These are phyloP conservation scores for Anolis apletophallus DNA, from an alignment of 2,797 vertebrate genomes.

Conservation along the genomic window DNA sequence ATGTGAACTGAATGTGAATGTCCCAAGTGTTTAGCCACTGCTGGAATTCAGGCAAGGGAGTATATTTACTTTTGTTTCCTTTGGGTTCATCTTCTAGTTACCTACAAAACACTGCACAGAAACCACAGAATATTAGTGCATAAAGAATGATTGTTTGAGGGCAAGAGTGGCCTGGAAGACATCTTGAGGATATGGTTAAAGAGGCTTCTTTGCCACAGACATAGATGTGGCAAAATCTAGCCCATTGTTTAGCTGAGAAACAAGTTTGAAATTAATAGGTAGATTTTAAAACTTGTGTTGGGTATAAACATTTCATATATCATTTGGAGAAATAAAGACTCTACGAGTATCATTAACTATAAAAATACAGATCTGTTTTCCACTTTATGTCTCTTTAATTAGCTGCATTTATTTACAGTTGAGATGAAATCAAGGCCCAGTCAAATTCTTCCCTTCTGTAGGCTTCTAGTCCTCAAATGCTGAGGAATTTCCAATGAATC, in stretches of 20 bases:
- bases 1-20: too few relatives aligned
- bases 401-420: not conserved
- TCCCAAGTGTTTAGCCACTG: too few relatives aligned
- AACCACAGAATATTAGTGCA: not conserved
- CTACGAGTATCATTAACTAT: not conserved
- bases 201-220: not conserved
- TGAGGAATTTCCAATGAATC: not conserved
- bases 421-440: not conserved
- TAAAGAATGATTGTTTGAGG: slow-evolving; percentile 11
- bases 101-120: slow-evolving; percentile 23
- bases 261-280: not conserved
- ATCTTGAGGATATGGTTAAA: slow-evolving; percentile 7
- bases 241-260: slow-evolving; percentile 31
- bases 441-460: not conserved
- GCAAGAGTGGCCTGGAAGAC: slow-evolving; percentile 1
- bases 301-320: not conserved
- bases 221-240: slow-evolving; percentile 30
- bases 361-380: not conserved
- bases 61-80: not conserved
- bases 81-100: not conserved
- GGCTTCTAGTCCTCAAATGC: not conserved
- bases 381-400: not conserved
- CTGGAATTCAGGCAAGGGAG: too few relatives aligned
- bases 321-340: not conserved
- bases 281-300: not conserved